These are phyloP conservation scores for Xylocopa sonorina DNA, from an alignment of 1,140 invertebrate genomes.

Conservation along the genomic window DNA sequence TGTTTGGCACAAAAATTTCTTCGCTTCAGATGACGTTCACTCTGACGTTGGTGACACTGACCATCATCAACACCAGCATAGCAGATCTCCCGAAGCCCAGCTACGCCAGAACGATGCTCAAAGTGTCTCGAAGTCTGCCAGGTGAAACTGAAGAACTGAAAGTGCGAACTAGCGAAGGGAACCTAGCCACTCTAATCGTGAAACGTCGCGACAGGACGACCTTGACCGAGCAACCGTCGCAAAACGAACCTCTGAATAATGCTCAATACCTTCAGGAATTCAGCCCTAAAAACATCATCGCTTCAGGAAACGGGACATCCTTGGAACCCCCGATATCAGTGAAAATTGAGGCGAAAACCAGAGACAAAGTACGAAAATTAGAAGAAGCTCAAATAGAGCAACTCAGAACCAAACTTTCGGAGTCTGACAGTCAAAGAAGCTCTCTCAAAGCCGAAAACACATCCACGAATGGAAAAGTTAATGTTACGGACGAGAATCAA, in stretches of 20 bases:
- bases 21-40: conserved; percentile 57
- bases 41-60: conserved; percentile 48
- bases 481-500: background rate
- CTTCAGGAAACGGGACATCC: background rate
- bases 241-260: background rate
- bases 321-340: background rate
- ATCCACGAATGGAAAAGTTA: background rate
- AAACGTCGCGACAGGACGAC: conserved; percentile 86
- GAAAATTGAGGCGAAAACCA: conserved; percentile 22
- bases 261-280: background rate
- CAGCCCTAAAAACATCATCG: background rate
- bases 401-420: conserved; percentile 50
- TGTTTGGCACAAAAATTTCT: background rate
- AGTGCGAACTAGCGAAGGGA: conserved; percentile 88
- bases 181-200: conserved; percentile 88
- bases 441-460: background rate
- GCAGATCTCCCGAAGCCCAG: conserved; percentile 78
- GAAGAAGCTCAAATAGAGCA: conserved; percentile 64
- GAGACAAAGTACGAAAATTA: conserved; percentile 57
- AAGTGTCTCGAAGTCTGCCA: conserved; percentile 89
- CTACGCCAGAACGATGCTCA: conserved; percentile 87
- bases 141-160: conserved; percentile 88
- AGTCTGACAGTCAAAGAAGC: background rate
- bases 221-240: background rate
- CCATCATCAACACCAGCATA: conserved; percentile 19